Conservation (phyloP, 2,113 vertebrate genomes). For the Chloroceryle aenea region DNA sequence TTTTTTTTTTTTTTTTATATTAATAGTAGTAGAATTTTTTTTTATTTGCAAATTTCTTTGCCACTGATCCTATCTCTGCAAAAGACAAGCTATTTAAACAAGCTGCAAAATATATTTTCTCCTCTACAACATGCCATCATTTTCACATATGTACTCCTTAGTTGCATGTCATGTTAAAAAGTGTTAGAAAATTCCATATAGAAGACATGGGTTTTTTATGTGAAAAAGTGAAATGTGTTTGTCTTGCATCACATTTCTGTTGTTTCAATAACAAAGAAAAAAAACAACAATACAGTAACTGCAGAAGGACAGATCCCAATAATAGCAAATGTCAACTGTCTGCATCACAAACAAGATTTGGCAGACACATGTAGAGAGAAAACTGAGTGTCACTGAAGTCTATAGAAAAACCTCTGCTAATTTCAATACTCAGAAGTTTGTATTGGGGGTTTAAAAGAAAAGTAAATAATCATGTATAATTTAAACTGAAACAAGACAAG, state of each 20-base stretch:
- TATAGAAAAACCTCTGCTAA: neutral
- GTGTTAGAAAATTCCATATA: neutral
- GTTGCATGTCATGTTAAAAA: neutral
- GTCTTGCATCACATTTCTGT: neutral
- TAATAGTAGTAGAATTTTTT: neutral
- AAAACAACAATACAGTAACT: neutral
- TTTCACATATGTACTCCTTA: neutral
- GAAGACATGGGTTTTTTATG: neutral
- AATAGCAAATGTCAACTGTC: neutral
- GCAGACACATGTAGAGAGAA: neutral
- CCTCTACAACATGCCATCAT: neutral
- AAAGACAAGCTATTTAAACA: neutral
- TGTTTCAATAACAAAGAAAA: neutral
- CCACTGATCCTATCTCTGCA: neutral
- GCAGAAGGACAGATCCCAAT: constrained; percentile 11
- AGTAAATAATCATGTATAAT: neutral
- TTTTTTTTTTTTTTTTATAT: neutral
- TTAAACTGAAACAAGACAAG: neutral
- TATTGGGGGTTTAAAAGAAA: neutral
- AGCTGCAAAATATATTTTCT: neutral
- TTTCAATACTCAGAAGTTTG: neutral
- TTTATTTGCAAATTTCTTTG: neutral
- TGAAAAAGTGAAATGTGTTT: neutral
- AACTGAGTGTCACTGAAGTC: neutral
- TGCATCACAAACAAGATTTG: neutral